These are phyloP conservation scores for Trichoplusia ni DNA, from an alignment of 1,140 invertebrate species.

Conservation along the genomic window DNA sequence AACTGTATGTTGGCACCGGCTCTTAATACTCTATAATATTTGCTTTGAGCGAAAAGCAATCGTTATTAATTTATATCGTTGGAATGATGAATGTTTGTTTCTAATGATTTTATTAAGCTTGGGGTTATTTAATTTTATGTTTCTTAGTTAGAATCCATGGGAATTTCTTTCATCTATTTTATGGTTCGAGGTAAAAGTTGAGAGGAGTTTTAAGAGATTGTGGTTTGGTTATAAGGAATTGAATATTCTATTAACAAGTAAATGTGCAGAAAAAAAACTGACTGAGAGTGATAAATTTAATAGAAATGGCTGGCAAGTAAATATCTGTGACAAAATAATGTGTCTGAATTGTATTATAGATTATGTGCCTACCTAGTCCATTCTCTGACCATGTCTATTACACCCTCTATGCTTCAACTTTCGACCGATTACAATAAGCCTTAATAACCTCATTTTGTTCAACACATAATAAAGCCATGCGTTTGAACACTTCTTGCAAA, in stretches of 20 bases:
- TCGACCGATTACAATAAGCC: slow-evolving; percentile 21
- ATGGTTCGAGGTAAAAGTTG: too few species aligned
- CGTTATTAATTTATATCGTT: slow-evolving; percentile 16
- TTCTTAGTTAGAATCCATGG: slow-evolving; percentile 3
- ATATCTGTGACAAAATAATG: background rate
- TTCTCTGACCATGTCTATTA: background rate
- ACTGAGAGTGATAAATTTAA: too few species aligned
- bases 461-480: slow-evolving; percentile 67
- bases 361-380: background rate
- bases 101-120: background rate
- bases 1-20: slow-evolving; percentile 28
- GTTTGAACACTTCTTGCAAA: slow-evolving; percentile 32
- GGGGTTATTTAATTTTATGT: background rate
- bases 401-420: slow-evolving; percentile 18
- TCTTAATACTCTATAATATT: slow-evolving; percentile 38
- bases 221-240: too few species aligned
- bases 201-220: too few species aligned
- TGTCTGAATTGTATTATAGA: background rate
- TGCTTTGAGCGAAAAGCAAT: slow-evolving; percentile 25
- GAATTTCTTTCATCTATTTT: too few species aligned
- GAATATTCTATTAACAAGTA: too few species aligned
- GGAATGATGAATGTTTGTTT: background rate
- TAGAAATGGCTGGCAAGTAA: too few species aligned
- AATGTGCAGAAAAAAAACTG: too few species aligned
- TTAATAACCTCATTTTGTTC: slow-evolving; percentile 59